Evolutionary conservation across 2,797 vertebrate species (phyloP).

Genomic region (Channallabes apus): DNA sequence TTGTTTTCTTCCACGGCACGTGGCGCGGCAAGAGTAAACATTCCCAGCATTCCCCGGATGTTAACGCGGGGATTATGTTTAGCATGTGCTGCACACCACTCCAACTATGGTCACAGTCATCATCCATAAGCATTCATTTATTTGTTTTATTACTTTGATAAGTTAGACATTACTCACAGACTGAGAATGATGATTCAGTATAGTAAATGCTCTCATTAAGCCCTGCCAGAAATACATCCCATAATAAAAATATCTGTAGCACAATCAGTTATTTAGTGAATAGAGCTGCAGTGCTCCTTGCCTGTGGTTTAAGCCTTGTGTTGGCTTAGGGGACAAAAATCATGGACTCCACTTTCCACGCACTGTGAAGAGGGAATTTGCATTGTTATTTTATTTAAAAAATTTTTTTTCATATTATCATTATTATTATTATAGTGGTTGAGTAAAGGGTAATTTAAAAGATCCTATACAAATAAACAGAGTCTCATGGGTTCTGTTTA

Average conservation of each 20-base stretch:
- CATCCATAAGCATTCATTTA: conserved; percentile 16
- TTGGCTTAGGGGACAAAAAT: too few species aligned
- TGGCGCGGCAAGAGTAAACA: conserved; percentile 33
- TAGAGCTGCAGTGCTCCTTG: background rate
- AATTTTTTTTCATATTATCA: too few species aligned
- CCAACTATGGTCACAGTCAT: conserved; percentile 50
- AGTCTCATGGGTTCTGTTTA: too few species aligned
- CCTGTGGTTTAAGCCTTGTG: background rate
- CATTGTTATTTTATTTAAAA: background rate
- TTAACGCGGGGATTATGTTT: conserved; percentile 44
- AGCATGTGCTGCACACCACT: conserved; percentile 20
- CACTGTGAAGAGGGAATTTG: too few species aligned
- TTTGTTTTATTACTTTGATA: background rate
- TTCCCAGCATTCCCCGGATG: conserved; percentile 51
- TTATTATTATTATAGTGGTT: too few species aligned
- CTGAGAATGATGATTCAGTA: background rate
- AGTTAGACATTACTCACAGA: background rate
- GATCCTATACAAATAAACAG: too few species aligned
- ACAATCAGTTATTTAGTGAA: background rate
- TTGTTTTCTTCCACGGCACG: conserved; percentile 42
- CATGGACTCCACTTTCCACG: too few species aligned
- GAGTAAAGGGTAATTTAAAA: too few species aligned
- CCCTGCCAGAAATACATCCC: background rate
- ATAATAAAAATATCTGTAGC: background rate
- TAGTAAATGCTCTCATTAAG: background rate